Conservation (phyloP, 2,888 invertebrate species). For the Watsonalla cultraria region DNA sequence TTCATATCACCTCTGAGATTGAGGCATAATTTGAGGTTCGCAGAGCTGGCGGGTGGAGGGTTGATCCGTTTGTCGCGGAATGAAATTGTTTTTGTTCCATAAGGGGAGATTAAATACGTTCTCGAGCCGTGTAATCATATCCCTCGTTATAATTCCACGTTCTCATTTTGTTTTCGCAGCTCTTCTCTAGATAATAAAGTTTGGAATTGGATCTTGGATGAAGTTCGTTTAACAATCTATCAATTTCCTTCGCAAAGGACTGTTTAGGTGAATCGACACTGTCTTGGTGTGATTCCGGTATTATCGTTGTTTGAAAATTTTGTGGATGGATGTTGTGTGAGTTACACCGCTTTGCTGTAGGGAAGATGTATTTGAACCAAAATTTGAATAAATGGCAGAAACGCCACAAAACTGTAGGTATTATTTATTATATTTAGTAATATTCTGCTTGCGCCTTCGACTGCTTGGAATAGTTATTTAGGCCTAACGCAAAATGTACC, state of each 20-base stretch:
- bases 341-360: too few relatives aligned
- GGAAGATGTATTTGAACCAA: too few relatives aligned
- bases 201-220: not conserved
- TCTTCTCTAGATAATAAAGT: not conserved
- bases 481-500: too few relatives aligned
- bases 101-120: constrained; percentile 19
- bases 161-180: constrained; percentile 12
- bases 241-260: not conserved
- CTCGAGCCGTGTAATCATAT: constrained; percentile 12
- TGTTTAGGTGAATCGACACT: not conserved
- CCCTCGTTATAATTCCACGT: constrained; percentile 10
- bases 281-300: not conserved
- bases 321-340: too few relatives aligned
- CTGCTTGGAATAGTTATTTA: too few relatives aligned
- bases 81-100: constrained; percentile 36
- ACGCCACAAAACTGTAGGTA: too few relatives aligned
- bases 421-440: too few relatives aligned
- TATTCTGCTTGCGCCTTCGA: too few relatives aligned
- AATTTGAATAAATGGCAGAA: too few relatives aligned
- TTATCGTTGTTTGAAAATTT: too few relatives aligned
- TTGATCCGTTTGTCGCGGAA: constrained; percentile 27
- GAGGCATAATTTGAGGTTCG: constrained; percentile 16
- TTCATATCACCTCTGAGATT: constrained; percentile 30
- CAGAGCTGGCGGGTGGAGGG: constrained; percentile 18
- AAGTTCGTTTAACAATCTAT: not conserved